Evolutionary conservation across 37 sponge, comb jelly and placozoan genomes (phyloP).

Genomic region (Aplysina aerophoba): DNA sequence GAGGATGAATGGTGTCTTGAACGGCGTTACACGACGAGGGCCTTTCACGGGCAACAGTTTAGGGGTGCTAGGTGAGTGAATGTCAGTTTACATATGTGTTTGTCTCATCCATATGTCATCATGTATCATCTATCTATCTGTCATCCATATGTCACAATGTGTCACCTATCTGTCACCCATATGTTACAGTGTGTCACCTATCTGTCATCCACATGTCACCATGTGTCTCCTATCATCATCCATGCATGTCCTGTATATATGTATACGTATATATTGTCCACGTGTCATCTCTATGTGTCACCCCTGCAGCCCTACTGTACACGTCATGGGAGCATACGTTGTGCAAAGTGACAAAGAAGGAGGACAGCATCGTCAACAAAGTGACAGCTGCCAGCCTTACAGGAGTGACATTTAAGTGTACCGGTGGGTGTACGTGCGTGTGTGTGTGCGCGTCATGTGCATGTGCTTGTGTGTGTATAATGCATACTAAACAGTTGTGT

Average conservation of each 20-base stretch:
- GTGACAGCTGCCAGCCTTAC: conserved; percentile 72
- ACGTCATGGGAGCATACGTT: conserved; percentile 58
- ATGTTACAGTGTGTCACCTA: too few species aligned
- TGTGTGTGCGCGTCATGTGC: neutral
- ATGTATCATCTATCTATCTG: too few species aligned
- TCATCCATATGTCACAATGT: too few species aligned
- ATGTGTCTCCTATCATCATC: neutral
- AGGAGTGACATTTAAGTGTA: conserved; percentile 69
- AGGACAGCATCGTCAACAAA: conserved; percentile 57
- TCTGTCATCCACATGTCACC: too few species aligned
- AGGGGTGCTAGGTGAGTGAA: conserved; percentile 69
- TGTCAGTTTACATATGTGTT: neutral
- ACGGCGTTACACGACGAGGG: conserved; percentile 75
- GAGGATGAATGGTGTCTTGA: conserved; percentile 56
- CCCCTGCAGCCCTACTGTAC: conserved; percentile 65
- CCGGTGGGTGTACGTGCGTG: conserved; percentile 49
- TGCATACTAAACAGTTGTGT: neutral
- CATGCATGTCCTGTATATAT: too few species aligned
- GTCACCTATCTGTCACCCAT: too few species aligned
- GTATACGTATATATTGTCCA: too few species aligned
- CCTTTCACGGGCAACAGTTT: conserved; percentile 75
- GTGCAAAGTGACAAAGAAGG: conserved; percentile 45
- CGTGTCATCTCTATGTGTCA: neutral
- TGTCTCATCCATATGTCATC: too few species aligned
- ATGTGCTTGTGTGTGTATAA: neutral